These are phyloP conservation scores for Chalcis sispes DNA, from an alignment of 2,888 invertebrate species.

Conservation along the genomic window DNA sequence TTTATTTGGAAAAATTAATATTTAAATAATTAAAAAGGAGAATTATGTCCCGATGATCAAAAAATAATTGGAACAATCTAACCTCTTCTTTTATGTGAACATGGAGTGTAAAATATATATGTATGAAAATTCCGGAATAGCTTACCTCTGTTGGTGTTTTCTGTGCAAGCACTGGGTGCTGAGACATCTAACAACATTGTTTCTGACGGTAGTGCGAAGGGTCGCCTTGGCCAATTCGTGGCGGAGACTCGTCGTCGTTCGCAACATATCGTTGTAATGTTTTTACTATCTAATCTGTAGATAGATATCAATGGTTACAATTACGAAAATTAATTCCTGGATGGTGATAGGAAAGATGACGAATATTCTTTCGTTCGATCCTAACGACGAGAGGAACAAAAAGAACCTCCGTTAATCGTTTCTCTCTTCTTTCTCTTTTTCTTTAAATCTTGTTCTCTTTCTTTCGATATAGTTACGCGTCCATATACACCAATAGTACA, in stretches of 20 bases:
- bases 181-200: slow-evolving; percentile 80
- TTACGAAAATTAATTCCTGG: too few relatives aligned
- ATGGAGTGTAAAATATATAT: too few relatives aligned
- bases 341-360: too few relatives aligned
- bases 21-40: too few relatives aligned
- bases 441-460: slow-evolving; percentile 1
- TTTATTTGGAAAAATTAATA: too few relatives aligned
- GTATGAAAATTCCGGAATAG: too few relatives aligned
- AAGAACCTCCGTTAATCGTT: not conserved
- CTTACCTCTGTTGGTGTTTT: slow-evolving; percentile 80
- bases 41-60: too few relatives aligned
- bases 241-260: slow-evolving; percentile 82
- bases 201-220: slow-evolving; percentile 73
- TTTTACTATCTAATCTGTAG: too few relatives aligned
- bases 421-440: not conserved
- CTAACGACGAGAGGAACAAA: not conserved
- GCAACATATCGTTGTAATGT: slow-evolving; percentile 79
- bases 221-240: slow-evolving; percentile 81
- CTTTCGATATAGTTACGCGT: too few relatives aligned
- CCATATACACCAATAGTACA: not conserved
- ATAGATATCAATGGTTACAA: too few relatives aligned
- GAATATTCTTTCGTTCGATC: not conserved
- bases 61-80: too few relatives aligned
- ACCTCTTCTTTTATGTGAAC: too few relatives aligned
- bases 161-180: slow-evolving; percentile 81